These are phyloP conservation scores for Orbicella faveolata DNA, from an alignment of 64 coral and sea anemone genomes.

Conservation along the genomic window DNA sequence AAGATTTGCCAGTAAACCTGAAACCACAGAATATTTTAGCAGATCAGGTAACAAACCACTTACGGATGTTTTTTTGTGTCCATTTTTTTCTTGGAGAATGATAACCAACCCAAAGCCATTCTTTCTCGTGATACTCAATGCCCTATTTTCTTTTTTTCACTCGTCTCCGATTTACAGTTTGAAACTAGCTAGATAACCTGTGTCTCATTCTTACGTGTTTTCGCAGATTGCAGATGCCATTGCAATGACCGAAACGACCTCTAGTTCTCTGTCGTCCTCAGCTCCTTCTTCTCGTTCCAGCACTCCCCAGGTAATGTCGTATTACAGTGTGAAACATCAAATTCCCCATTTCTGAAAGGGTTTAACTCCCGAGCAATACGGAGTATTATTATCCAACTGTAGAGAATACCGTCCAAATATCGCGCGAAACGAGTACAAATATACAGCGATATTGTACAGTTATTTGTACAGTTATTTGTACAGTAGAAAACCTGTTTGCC, in stretches of 20 bases:
- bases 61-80: background rate
- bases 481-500: no score
- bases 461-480: no score
- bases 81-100: background rate
- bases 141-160: no score
- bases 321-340: background rate
- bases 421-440: no score
- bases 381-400: no score
- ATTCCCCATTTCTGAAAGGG: background rate
- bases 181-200: background rate
- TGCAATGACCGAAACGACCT: slow-evolving; percentile 17
- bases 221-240: slow-evolving; percentile 51
- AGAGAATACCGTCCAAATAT: no score
- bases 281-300: slow-evolving; percentile 46
- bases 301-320: slow-evolving; percentile 32
- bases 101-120: background rate
- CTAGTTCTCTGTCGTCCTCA: slow-evolving; percentile 35
- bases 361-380: no score
- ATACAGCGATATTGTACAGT: no score
- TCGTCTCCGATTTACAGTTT: no score
- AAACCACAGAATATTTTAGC: slow-evolving; percentile 22
- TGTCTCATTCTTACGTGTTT: background rate
- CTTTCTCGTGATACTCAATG: background rate
- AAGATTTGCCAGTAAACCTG: background rate
- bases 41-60: background rate